Evolutionary conservation across 2,888 invertebrate species (phyloP).

Genomic region (Diplolepis rosae): DNA sequence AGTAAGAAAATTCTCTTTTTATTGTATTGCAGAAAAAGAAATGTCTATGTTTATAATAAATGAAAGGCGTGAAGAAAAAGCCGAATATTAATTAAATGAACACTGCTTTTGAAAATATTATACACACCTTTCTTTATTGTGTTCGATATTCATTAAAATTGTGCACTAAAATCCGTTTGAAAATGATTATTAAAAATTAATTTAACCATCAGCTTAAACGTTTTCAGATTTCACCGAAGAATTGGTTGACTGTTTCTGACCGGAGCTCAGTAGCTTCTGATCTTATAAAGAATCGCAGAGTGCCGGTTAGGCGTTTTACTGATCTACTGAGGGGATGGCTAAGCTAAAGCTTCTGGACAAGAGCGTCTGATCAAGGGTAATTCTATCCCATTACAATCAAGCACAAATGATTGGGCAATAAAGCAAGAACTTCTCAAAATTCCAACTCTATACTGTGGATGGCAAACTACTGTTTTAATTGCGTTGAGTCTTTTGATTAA

Average conservation of each 20-base stretch:
- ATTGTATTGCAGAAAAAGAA: too few species aligned
- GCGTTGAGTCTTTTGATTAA: too few species aligned
- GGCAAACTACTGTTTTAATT: too few species aligned
- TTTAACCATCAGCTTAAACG: neutral
- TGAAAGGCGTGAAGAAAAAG: too few species aligned
- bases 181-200: neutral
- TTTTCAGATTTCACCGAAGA: neutral
- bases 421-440: neutral
- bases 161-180: neutral
- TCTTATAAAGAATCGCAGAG: conserved; percentile 18
- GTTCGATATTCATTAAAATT: conserved; percentile 9
- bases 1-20: too few species aligned
- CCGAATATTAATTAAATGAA: neutral
- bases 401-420: neutral
- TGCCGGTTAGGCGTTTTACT: conserved; percentile 14
- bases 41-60: too few species aligned
- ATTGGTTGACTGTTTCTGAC: conserved; percentile 10
- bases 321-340: neutral
- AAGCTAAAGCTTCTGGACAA: neutral
- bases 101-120: neutral
- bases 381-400: neutral
- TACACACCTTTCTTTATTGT: neutral
- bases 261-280: conserved; percentile 26
- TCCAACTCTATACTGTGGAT: too few species aligned
- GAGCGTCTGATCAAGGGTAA: neutral